Base-by-base conservation (phyloP, 2,113 vertebrate genomes). In the Asarcornis scutulata region DNA sequence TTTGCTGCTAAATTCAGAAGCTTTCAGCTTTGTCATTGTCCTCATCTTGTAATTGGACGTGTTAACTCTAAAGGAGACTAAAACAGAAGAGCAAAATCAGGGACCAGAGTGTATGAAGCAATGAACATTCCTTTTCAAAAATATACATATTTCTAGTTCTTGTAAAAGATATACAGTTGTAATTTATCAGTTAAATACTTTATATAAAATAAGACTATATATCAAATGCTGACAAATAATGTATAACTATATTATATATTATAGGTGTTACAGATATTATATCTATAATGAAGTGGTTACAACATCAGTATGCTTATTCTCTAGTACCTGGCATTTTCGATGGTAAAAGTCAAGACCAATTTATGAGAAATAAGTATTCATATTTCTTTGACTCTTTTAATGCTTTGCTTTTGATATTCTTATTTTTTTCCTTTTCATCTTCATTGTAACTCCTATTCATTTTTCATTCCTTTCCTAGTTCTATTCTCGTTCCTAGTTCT, bases 1-100 rank as follows among this genome's bases (percentile, higher is more conserved):
- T 89, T 67, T 48, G 32, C 69, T 78, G 66, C 77, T 95, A 85
- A 95, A 85, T 38, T 83, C 36, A 80, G 82, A 96, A 87, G 42
- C 79, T 84, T 91, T 82, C 73, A 64, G 56, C 64, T 95, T 93
- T 96, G 66, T 91, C 80, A 92, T 36, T 62, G 34, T 86, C 31
- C 74, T 17, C 42, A 66, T 91, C 86, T 82, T 93, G 15, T 88
- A 97, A 91, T 6, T 91, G 58, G n/a, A 74, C 86, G 83, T 59
- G 48, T 83, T 71, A 88, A 86, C 44, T 72, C 13, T 62, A 90
- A 89, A 66, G 44, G 8, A 82, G 38, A 91, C 25, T 82, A 64
- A 93, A 66, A 83, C 10, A 71, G 77, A 89, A 91, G 48, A 92
- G 50, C 46, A 88, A 83, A 89, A 63, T 3, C 9, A 22, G 4